phyloP scores from a whole-genome alignment of 2,888 invertebrate species.

The Trichopria drosophilae region DNA sequence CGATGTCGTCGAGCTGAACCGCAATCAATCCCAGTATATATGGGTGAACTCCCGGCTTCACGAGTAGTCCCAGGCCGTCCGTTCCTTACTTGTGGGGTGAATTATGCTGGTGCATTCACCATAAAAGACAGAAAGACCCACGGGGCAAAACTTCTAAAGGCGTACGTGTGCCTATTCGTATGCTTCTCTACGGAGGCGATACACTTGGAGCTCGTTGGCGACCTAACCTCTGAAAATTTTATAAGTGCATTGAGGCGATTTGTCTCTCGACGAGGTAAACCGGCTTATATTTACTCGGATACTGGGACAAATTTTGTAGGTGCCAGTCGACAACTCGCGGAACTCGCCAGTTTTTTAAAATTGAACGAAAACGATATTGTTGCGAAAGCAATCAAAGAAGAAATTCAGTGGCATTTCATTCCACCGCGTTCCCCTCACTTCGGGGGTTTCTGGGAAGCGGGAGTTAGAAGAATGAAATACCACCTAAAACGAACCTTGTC shows the following conservation, averaged over 20 bases:
- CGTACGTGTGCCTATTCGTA: conserved; percentile 28
- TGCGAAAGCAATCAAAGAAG: not conserved
- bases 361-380: not conserved
- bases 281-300: conserved; percentile 33
- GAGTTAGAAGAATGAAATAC: conserved; percentile 40
- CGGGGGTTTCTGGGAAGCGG: conserved; percentile 44
- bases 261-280: conserved; percentile 32
- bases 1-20: not conserved
- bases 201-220: conserved; percentile 37
- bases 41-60: not conserved
- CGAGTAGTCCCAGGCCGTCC: not conserved
- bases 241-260: conserved; percentile 34
- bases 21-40: not conserved
- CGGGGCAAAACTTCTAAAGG: not conserved
- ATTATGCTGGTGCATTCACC: not conserved
- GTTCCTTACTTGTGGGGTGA: not conserved
- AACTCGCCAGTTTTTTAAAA: conserved; percentile 19
- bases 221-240: conserved; percentile 32
- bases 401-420: conserved; percentile 42
- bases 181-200: conserved; percentile 36
- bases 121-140: not conserved
- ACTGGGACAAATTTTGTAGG: conserved; percentile 43
- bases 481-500: conserved; percentile 40
- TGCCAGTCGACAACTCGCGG: conserved; percentile 31
- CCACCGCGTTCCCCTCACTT: conserved; percentile 39